Evolutionary conservation across 2,888 invertebrate genomes (phyloP).

Genomic region (Machimus rusticus): DNA sequence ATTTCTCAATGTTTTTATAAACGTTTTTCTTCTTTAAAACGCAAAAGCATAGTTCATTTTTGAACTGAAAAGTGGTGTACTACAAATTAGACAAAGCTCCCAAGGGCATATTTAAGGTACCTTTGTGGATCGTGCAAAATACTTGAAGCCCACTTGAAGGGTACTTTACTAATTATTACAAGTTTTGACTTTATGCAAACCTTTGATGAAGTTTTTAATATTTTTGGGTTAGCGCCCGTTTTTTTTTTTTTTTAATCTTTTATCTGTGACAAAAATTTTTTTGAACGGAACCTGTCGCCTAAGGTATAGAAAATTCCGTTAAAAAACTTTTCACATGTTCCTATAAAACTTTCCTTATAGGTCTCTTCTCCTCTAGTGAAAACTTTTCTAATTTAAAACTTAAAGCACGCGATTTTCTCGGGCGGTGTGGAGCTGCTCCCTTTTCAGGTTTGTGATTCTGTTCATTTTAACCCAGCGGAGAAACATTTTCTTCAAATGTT

Average conservation of each 20-base stretch:
- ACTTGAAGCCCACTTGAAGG: background rate
- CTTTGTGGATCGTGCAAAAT: background rate
- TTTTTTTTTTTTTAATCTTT: constrained; percentile 23
- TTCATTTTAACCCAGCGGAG: background rate
- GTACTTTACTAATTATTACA: background rate
- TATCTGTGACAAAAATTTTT: constrained; percentile 21
- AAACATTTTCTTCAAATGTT: constrained; percentile 41
- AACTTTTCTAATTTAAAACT: constrained; percentile 41
- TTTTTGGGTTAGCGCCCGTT: background rate
- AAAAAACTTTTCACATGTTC: constrained; percentile 40
- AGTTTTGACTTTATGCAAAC: background rate
- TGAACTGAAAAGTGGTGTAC: too few relatives aligned
- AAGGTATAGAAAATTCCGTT: constrained; percentile 38
- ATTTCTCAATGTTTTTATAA: too few relatives aligned
- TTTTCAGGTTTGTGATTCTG: constrained; percentile 15
- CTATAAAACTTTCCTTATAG: constrained; percentile 29
- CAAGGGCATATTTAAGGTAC: background rate
- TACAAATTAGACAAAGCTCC: background rate
- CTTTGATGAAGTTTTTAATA: background rate
- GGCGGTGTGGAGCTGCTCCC: background rate
- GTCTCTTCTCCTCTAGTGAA: constrained; percentile 14
- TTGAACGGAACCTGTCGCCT: constrained; percentile 31
- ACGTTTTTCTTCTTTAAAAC: too few relatives aligned
- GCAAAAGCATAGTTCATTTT: background rate
- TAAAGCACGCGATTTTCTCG: constrained; percentile 27